phyloP scores from a whole-genome alignment of 2,113 vertebrate species.

The Solea solea region DNA sequence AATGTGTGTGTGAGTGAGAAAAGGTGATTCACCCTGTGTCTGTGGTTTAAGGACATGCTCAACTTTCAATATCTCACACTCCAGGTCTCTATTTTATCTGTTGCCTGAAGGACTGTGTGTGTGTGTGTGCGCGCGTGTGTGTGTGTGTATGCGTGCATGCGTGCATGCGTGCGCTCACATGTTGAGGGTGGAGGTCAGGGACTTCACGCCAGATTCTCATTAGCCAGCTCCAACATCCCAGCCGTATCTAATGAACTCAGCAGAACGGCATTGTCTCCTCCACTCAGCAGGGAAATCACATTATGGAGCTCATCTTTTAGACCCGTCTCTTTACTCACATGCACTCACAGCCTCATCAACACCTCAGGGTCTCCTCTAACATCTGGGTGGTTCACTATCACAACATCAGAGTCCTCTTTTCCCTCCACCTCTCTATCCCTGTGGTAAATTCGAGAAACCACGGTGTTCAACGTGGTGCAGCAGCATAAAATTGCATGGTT shows the following conservation, averaged over 20 bases:
- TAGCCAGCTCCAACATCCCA: constrained; percentile 55
- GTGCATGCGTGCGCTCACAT: constrained; percentile 21
- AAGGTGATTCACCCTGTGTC: constrained; percentile 3
- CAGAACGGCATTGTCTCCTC: constrained; percentile 56
- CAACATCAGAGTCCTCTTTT: constrained; percentile 13
- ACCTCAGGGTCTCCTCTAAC: constrained; percentile 35
- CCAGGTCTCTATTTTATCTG: background rate
- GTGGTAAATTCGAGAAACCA: background rate
- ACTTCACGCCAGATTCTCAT: constrained; percentile 68
- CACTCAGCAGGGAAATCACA: constrained; percentile 72
- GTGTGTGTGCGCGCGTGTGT: constrained; percentile 4
- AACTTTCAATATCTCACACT: constrained; percentile 22
- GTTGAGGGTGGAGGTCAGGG: constrained; percentile 29
- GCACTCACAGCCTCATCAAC: constrained; percentile 58
- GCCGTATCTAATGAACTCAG: constrained; percentile 75
- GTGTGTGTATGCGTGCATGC: constrained; percentile 11
- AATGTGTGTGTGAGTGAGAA: background rate
- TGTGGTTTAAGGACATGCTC: constrained; percentile 6
- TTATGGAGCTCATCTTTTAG: constrained; percentile 61
- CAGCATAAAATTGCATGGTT: no score
- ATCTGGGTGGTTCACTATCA: constrained; percentile 6
- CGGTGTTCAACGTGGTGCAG: no score
- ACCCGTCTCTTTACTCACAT: constrained; percentile 46
- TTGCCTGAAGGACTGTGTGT: constrained; percentile 18
- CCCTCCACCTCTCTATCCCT: constrained; percentile 1